Evolutionary conservation across 2,113 vertebrate species (phyloP).

Genomic region (Megaleporinus macrocephalus): DNA sequence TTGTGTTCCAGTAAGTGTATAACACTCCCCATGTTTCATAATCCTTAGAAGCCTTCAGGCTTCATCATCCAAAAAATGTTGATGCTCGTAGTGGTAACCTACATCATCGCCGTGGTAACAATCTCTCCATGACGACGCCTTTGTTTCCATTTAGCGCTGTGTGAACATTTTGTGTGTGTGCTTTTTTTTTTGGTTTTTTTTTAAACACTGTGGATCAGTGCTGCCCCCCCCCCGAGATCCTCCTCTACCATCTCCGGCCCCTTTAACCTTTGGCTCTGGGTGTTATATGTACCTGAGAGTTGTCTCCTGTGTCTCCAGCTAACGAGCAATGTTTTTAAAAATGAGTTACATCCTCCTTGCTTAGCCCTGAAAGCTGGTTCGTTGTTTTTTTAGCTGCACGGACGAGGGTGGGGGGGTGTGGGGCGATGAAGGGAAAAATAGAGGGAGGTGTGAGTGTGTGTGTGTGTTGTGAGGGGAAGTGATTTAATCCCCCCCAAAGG

Average conservation of each 20-base stretch:
- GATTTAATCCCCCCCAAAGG: constrained; percentile 84
- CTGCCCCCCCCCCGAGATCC: constrained; percentile 4
- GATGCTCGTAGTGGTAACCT: constrained; percentile 18
- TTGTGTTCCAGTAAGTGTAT: neutral
- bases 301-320: constrained; percentile 18
- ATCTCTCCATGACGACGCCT: constrained; percentile 61
- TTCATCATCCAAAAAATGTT: constrained; percentile 7
- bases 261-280: constrained; percentile 77
- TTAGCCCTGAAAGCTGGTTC: constrained; percentile 74
- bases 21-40: neutral
- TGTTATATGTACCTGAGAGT: constrained; percentile 79
- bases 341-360: constrained; percentile 67
- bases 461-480: constrained; percentile 74
- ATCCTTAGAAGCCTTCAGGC: neutral
- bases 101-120: constrained; percentile 35
- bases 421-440: constrained; percentile 70
- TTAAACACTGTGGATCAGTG: neutral
- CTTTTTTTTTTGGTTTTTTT: constrained; percentile 12
- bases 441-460: constrained; percentile 69
- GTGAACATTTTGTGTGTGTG: too few species aligned
- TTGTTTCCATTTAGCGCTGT: constrained; percentile 52
- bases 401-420: constrained; percentile 69
- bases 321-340: constrained; percentile 67
- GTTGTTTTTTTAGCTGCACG: constrained; percentile 72
- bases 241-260: constrained; percentile 51